Conservation (phyloP, 2,888 invertebrate genomes). For the Phaedon cochleariae region DNA sequence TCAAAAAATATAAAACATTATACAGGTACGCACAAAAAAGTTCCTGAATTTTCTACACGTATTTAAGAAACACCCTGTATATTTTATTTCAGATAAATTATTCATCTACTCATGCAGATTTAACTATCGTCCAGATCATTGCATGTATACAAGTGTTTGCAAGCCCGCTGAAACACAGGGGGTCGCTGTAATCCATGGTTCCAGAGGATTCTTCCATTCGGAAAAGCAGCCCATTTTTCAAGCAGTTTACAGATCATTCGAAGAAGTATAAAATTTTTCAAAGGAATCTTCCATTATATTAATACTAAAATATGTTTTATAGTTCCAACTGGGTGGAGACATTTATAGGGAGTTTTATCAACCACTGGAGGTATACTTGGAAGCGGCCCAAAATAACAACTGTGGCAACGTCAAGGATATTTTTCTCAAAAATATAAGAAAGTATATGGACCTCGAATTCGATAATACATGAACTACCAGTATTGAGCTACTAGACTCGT, state of each 20-base stretch:
- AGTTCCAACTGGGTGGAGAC: constrained; percentile 75
- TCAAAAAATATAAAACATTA: no score
- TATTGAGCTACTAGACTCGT: no score
- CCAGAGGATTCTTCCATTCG: constrained; percentile 84
- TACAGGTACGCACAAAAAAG: no score
- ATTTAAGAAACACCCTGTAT: no score
- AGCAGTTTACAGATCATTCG: constrained; percentile 72
- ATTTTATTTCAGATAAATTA: constrained; percentile 74
- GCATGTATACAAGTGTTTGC: constrained; percentile 94
- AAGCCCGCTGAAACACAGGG: constrained; percentile 70
- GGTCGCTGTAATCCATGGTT: constrained; percentile 88
- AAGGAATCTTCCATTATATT: neutral
- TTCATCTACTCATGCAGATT: constrained; percentile 84
- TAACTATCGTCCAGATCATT: constrained; percentile 95
- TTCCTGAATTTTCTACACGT: no score
- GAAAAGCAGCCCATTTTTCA: constrained; percentile 87
- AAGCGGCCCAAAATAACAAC: constrained; percentile 66
- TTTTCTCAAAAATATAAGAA: constrained; percentile 62
- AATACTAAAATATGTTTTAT: constrained; percentile 42
- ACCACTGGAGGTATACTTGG: constrained; percentile 67
- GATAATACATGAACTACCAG: constrained; percentile 42
- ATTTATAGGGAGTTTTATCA: constrained; percentile 69
- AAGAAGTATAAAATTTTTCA: constrained; percentile 60
- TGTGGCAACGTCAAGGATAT: constrained; percentile 71
- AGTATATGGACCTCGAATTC: constrained; percentile 58